Evolutionary conservation across 2,888 invertebrate genomes (phyloP).

Genomic region (Aromia moschata): DNA sequence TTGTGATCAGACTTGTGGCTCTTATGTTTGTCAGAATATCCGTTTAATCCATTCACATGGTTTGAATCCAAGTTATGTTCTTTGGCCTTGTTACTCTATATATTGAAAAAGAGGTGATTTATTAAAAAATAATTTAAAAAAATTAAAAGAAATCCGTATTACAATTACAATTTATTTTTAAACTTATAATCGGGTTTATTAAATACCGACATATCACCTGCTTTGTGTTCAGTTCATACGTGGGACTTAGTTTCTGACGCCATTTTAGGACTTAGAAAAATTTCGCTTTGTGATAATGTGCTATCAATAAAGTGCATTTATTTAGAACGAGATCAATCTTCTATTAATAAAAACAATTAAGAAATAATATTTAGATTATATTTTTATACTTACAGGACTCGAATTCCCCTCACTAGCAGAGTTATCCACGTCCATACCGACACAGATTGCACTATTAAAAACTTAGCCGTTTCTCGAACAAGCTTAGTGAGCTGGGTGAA

Average conservation of each 20-base stretch:
- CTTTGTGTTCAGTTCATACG: conserved; percentile 50
- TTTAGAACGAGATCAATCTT: conserved; percentile 37
- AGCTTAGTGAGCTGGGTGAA: conserved; percentile 35
- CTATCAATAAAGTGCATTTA: conserved; percentile 65
- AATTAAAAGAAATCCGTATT: neutral
- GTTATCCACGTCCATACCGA: conserved; percentile 73
- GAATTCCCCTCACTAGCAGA: conserved; percentile 68
- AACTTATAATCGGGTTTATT: conserved; percentile 27
- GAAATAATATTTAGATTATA: conserved; percentile 40
- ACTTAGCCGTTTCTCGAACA: conserved; percentile 44
- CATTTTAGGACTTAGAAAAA: conserved; percentile 88
- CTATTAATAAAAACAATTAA: conserved; percentile 36
- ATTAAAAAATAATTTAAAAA: conserved; percentile 11
- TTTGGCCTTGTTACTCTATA: conserved; percentile 47
- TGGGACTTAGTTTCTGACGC: conserved; percentile 82
- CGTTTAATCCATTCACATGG: conserved; percentile 84
- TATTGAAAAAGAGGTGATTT: conserved; percentile 32
- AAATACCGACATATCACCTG: conserved; percentile 17
- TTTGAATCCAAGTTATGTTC: conserved; percentile 57
- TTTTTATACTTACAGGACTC: conserved; percentile 69
- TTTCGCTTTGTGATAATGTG: conserved; percentile 62
- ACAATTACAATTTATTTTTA: neutral
- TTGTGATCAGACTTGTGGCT: conserved; percentile 70
- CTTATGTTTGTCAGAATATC: conserved; percentile 69
- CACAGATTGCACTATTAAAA: conserved; percentile 63